phyloP scores from a whole-genome alignment of 1,140 invertebrate species.

The Drosophila kikkawai region DNA sequence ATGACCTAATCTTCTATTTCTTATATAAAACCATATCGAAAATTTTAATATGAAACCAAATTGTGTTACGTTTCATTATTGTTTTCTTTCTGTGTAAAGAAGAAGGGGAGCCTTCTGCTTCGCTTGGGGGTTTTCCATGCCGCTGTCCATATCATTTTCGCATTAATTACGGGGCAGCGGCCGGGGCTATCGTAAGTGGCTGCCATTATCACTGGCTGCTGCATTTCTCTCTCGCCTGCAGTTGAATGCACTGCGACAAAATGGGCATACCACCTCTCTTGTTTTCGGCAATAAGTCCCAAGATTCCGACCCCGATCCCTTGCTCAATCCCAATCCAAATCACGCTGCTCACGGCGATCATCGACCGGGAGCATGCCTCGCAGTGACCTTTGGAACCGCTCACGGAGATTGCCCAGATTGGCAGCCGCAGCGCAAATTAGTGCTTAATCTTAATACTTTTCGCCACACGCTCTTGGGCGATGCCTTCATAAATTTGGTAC shows the following conservation, averaged over 20 bases:
- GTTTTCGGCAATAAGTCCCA: slow-evolving; percentile 37
- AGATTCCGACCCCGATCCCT: slow-evolving; percentile 11
- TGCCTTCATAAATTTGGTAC: slow-evolving; percentile 28
- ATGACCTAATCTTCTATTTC: not conserved
- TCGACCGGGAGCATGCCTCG: slow-evolving; percentile 56
- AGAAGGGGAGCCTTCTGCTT: slow-evolving; percentile 17
- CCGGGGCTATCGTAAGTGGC: slow-evolving; percentile 53
- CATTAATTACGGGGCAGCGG: slow-evolving; percentile 56
- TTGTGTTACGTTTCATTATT: slow-evolving; percentile 1
- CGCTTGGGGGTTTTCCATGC: slow-evolving; percentile 75
- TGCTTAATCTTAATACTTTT: slow-evolving; percentile 47
- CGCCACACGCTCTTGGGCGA: slow-evolving; percentile 20
- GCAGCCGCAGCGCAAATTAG: slow-evolving; percentile 49
- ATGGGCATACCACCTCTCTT: not conserved
- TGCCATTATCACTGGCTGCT: slow-evolving; percentile 52
- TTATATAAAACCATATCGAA: too few species aligned
- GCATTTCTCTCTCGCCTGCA: slow-evolving; percentile 43
- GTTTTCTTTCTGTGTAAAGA: not conserved
- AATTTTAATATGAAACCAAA: not conserved
- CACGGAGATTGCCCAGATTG: slow-evolving; percentile 63
- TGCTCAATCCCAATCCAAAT: slow-evolving; percentile 11
- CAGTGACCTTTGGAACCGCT: slow-evolving; percentile 72
- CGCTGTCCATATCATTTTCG: slow-evolving; percentile 51
- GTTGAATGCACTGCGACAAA: slow-evolving; percentile 72
- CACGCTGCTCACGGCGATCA: slow-evolving; percentile 57